phyloP scores from a whole-genome alignment of 2,888 invertebrate species.

The Phengaris alcon region DNA sequence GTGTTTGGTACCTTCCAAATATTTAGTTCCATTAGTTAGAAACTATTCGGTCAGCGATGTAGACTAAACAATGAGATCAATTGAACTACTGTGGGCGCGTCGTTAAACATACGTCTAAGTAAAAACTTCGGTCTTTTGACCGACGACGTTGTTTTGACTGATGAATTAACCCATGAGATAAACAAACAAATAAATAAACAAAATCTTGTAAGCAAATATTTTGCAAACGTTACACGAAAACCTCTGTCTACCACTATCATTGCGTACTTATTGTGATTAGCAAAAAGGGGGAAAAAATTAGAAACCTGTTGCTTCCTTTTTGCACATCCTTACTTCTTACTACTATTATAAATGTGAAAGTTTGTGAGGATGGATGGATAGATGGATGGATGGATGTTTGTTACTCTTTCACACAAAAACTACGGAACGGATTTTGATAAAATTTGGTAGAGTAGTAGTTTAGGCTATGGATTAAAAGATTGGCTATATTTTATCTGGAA shows the following conservation, averaged over 20 bases:
- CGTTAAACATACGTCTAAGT: constrained; percentile 44
- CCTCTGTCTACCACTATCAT: not conserved
- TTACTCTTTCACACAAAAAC: too few relatives aligned
- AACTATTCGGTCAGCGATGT: constrained; percentile 56
- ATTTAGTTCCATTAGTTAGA: constrained; percentile 37
- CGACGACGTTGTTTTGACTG: constrained; percentile 52
- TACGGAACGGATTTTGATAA: too few relatives aligned
- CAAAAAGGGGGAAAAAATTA: too few relatives aligned
- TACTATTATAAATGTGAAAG: too few relatives aligned
- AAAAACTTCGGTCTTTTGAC: constrained; percentile 43
- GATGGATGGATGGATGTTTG: too few relatives aligned
- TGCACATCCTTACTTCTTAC: too few relatives aligned
- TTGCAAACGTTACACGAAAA: not conserved
- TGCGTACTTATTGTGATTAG: not conserved
- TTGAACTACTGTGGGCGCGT: constrained; percentile 44
- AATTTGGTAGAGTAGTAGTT: too few relatives aligned
- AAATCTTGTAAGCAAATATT: not conserved
- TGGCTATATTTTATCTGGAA: too few relatives aligned
- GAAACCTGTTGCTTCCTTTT: too few relatives aligned
- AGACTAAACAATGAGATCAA: constrained; percentile 79
- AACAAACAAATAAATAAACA: too few relatives aligned
- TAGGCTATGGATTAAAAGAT: too few relatives aligned
- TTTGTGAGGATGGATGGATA: too few relatives aligned
- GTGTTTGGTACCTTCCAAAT: constrained; percentile 30
- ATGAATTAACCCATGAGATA: constrained; percentile 20